phyloP scores from a whole-genome alignment of 1,140 invertebrate species.

The Pseudomyrmex dendroicus region DNA sequence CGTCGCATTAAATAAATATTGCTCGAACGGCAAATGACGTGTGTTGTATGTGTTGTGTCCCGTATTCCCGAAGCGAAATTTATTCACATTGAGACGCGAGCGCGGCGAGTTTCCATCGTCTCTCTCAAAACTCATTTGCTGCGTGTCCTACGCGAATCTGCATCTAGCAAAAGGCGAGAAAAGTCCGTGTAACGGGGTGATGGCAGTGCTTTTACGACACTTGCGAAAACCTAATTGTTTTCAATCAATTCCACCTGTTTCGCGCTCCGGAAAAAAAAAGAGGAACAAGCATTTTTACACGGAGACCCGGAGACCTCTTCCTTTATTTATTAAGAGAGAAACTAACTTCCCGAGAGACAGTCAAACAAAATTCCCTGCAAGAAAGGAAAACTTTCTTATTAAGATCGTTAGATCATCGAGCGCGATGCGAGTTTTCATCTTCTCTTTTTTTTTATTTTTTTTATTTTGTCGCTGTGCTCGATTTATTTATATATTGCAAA shows the following conservation, averaged over 20 bases:
- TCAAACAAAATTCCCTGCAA: conserved; percentile 49
- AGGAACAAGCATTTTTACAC: conserved; percentile 44
- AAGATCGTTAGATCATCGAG: conserved; percentile 39
- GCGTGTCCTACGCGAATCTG: conserved; percentile 7
- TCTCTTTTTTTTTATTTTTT: conserved; percentile 4
- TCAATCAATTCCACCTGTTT: conserved; percentile 55
- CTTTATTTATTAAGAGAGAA: conserved; percentile 51
- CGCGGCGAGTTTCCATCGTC: background rate
- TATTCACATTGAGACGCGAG: background rate
- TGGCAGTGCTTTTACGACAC: conserved; percentile 30
- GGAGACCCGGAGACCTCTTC: background rate
- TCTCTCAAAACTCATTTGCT: conserved; percentile 5
- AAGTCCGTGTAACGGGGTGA: conserved; percentile 27
- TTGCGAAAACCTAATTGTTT: conserved; percentile 48
- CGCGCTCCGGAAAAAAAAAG: conserved; percentile 15
- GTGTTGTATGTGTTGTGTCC: background rate
- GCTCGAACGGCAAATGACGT: conserved; percentile 10
- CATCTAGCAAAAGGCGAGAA: conserved; percentile 8
- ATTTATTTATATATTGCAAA: conserved; percentile 23
- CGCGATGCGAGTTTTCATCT: conserved; percentile 2
- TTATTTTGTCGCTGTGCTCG: too few species aligned
- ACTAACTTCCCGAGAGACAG: conserved; percentile 38
- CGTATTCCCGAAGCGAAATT: conserved; percentile 21
- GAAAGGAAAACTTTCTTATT: conserved; percentile 56
- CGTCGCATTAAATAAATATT: conserved; percentile 44